phyloP scores from a whole-genome alignment of 2,888 invertebrate species.

The Brachypterus glaber region DNA sequence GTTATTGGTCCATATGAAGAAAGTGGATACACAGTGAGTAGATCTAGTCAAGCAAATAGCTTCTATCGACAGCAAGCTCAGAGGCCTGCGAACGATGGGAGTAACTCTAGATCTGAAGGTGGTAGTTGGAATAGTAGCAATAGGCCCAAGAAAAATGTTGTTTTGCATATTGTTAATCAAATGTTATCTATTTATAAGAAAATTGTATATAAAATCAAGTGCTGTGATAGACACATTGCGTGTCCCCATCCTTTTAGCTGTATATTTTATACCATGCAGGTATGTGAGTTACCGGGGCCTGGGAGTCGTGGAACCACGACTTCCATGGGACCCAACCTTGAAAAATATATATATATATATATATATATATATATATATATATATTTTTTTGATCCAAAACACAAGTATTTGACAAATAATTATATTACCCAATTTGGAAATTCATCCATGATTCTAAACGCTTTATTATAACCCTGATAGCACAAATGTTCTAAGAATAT shows the following conservation, averaged over 20 bases:
- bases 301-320: no score
- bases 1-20: conserved; percentile 56
- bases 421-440: no score
- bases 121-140: conserved; percentile 26
- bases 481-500: no score
- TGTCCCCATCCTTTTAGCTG: conserved; percentile 59
- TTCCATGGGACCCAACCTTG: no score
- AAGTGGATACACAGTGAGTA: conserved; percentile 31
- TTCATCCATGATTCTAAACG: no score
- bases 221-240: conserved; percentile 40
- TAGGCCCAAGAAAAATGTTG: conserved; percentile 28
- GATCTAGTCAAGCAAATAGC: conserved; percentile 30
- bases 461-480: no score
- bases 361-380: no score
- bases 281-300: no score
- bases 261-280: conserved; percentile 47
- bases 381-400: no score
- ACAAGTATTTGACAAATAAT: no score
- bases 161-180: conserved; percentile 37
- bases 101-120: conserved; percentile 17
- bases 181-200: conserved; percentile 41
- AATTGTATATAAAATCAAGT: conserved; percentile 43
- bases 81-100: conserved; percentile 27
- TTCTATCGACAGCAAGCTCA: conserved; percentile 30
- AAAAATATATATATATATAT: no score